A percentile compares a stretch with the other conserved stretches of the same genome.
Evolutionary conservation across 2,888 invertebrate genomes (phyloP).

Genomic region (Osmoderma eremita): DNA sequence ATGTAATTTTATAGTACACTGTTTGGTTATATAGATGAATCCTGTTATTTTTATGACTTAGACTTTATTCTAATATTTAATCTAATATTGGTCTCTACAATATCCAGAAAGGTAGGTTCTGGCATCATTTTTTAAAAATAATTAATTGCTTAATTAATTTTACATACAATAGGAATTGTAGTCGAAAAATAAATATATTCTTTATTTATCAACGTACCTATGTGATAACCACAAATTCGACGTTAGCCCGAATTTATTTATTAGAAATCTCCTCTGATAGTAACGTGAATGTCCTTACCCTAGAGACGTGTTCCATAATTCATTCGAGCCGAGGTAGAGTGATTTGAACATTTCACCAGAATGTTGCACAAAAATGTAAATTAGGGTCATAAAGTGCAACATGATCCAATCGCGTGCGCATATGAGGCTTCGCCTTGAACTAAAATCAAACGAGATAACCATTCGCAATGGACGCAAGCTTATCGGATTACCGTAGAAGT

Average conservation of each 20-base stretch:
- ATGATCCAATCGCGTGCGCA: constrained; percentile 1
- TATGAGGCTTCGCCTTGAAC: not conserved
- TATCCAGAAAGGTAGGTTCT: too few relatives aligned
- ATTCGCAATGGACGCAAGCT: constrained; percentile 12
- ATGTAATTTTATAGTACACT: too few relatives aligned
- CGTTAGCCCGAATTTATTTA: constrained; percentile 44
- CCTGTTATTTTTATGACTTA: too few relatives aligned
- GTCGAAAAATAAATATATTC: constrained; percentile 15
- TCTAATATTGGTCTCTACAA: too few relatives aligned
- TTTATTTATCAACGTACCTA: constrained; percentile 34
- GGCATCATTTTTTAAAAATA: too few relatives aligned
- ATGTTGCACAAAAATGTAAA: constrained; percentile 35
- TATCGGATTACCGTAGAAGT: constrained; percentile 16
- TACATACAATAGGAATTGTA: too few relatives aligned
- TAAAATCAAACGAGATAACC: constrained; percentile 5
- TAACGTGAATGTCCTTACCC: not conserved
- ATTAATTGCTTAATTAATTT: too few relatives aligned
- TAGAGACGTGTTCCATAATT: constrained; percentile 24
- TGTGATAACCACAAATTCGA: constrained; percentile 43
- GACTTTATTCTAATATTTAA: too few relatives aligned
- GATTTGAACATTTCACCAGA: constrained; percentile 34
- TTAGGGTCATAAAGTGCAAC: constrained; percentile 23
- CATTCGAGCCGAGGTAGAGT: constrained; percentile 15
- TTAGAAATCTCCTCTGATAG: constrained; percentile 38
- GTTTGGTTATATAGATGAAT: too few relatives aligned